Conservation (phyloP, 2,888 invertebrate species). For the Autographa gamma region DNA sequence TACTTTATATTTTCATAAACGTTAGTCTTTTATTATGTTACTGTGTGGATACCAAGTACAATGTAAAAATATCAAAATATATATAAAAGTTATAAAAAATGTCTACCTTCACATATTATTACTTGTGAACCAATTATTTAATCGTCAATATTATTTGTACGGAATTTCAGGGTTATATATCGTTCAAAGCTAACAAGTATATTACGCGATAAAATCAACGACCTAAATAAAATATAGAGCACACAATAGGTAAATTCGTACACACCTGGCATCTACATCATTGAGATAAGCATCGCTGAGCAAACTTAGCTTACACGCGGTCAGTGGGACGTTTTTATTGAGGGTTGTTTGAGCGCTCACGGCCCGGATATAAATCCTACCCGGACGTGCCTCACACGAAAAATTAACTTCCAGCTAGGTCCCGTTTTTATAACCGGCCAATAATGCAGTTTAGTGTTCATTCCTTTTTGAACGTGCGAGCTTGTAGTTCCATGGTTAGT, state of each 20-base stretch:
- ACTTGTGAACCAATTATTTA: no score
- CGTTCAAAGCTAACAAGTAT: background rate
- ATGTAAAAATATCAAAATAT: no score
- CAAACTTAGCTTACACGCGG: constrained; percentile 54
- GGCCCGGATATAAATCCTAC: constrained; percentile 74
- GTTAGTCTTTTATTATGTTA: background rate
- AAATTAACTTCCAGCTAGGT: constrained; percentile 76
- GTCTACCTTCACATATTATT: no score
- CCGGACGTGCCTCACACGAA: constrained; percentile 74
- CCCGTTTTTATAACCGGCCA: constrained; percentile 70
- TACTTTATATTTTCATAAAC: background rate
- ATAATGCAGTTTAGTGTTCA: constrained; percentile 71
- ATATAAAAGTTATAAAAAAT: no score
- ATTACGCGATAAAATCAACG: background rate
- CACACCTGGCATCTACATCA: constrained; percentile 43
- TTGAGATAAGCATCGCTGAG: constrained; percentile 52
- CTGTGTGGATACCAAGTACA: background rate
- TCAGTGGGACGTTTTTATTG: constrained; percentile 74
- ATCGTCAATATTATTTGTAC: background rate
- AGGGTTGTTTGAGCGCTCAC: constrained; percentile 65
- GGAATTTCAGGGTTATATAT: background rate
- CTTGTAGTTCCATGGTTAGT: constrained; percentile 40
- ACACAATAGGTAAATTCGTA: constrained; percentile 11
- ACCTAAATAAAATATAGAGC: background rate
- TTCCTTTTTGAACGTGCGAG: constrained; percentile 64